Evolutionary conservation across 2,113 vertebrate genomes (phyloP).

Genomic region (Stegostoma tigrinum): DNA sequence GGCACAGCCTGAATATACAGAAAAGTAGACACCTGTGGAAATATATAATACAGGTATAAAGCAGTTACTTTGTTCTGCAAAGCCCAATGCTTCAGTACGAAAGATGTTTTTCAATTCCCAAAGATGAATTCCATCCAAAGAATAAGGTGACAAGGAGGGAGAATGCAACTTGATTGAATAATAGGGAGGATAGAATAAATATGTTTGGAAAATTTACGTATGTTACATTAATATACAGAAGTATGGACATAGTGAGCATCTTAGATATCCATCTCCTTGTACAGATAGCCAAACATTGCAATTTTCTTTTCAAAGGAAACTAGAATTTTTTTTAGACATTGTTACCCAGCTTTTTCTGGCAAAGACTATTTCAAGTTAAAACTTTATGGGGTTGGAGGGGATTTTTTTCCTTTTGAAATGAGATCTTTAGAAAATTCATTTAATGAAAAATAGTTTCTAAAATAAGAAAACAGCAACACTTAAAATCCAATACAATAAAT

Average conservation of each 20-base stretch:
- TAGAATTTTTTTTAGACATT: background rate
- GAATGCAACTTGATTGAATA: background rate
- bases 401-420: constrained; percentile 14
- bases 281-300: background rate
- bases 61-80: constrained; percentile 28
- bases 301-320: background rate
- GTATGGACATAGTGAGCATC: background rate
- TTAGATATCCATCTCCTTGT: background rate
- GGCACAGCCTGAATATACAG: constrained; percentile 47
- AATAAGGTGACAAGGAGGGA: background rate
- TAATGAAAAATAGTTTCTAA: background rate
- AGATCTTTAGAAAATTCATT: background rate
- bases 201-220: background rate
- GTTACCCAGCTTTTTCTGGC: background rate
- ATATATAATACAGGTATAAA: constrained; percentile 33
- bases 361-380: background rate
- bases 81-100: constrained; percentile 20
- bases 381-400: background rate
- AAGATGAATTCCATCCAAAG: background rate
- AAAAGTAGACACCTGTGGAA: constrained; percentile 41
- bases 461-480: background rate
- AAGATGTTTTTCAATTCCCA: constrained; percentile 10
- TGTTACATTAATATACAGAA: background rate
- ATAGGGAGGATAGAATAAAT: background rate
- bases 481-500: background rate